These are phyloP conservation scores for Plebejus melissa DNA, from an alignment of 2,888 invertebrate genomes.

Conservation along the genomic window DNA sequence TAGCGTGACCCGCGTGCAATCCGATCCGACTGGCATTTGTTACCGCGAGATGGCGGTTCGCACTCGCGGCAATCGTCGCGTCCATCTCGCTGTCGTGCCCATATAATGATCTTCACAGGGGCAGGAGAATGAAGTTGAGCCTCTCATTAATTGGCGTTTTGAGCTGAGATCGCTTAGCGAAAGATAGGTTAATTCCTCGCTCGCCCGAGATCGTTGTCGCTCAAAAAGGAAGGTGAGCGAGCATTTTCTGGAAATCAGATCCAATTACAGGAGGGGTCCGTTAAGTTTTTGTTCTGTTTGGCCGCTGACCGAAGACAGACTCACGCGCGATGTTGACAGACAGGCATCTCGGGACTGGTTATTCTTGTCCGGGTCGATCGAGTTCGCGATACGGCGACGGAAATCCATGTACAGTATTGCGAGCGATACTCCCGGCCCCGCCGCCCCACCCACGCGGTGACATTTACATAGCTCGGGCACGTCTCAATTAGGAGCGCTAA, in stretches of 20 bases:
- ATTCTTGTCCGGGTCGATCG: constrained; percentile 48
- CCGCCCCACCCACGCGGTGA: constrained; percentile 74
- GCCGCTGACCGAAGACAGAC: constrained; percentile 52
- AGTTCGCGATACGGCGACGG: constrained; percentile 43
- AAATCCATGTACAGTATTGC: constrained; percentile 52
- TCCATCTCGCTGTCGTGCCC: constrained; percentile 78
- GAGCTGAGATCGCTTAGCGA: constrained; percentile 76
- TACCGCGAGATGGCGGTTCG: constrained; percentile 74
- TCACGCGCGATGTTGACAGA: constrained; percentile 68
- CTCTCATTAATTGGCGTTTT: constrained; percentile 79
- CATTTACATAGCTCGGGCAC: constrained; percentile 77
- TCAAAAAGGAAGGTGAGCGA: constrained; percentile 76
- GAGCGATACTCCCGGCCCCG: constrained; percentile 54
- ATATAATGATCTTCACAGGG: constrained; percentile 79
- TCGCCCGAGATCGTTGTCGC: constrained; percentile 74
- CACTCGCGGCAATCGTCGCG: constrained; percentile 74
- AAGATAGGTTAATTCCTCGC: constrained; percentile 79
- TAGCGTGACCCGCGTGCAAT: constrained; percentile 78
- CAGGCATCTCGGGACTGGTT: constrained; percentile 51
- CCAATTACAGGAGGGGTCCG: constrained; percentile 75
- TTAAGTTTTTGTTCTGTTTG: constrained; percentile 77
- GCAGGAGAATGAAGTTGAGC: constrained; percentile 79
- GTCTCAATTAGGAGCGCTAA: constrained; percentile 80
- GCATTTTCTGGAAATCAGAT: constrained; percentile 79
- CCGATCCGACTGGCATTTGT: constrained; percentile 73